phyloP scores from a whole-genome alignment of 2,113 vertebrate species.

The Platichthys flesus region DNA sequence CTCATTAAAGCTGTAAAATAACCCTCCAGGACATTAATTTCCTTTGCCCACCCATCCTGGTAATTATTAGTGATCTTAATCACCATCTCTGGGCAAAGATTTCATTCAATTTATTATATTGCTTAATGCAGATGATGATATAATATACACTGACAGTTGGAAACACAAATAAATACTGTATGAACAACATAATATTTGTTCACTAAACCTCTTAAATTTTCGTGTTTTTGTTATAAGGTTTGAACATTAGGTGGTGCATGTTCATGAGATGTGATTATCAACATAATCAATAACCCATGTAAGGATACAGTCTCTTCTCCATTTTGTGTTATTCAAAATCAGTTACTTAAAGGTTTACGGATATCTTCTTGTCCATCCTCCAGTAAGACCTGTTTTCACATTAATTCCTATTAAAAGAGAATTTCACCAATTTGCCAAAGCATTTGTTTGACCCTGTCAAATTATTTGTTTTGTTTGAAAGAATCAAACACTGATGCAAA shows the following conservation, averaged over 20 bases:
- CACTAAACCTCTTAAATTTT: not conserved
- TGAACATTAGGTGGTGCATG: not conserved
- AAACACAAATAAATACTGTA: not conserved
- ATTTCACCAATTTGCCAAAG: too few species aligned
- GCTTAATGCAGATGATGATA: not conserved
- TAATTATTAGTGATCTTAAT: not conserved
- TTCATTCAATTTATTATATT: not conserved
- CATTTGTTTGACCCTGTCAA: too few species aligned
- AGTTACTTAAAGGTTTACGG: too few species aligned
- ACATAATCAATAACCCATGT: not conserved
- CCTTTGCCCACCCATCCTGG: not conserved
- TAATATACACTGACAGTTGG: not conserved
- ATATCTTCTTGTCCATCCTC: too few species aligned
- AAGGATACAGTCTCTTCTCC: not conserved
- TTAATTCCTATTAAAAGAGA: too few species aligned
- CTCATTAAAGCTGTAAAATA: constrained; percentile 20
- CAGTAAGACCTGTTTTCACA: too few species aligned
- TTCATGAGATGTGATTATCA: not conserved
- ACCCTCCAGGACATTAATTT: not conserved
- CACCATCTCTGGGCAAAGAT: not conserved
- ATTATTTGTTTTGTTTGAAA: too few species aligned
- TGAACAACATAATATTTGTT: not conserved
- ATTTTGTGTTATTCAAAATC: too few species aligned
- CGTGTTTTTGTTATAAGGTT: not conserved
- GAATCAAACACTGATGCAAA: too few species aligned